Evolutionary conservation across 1,140 invertebrate species (phyloP), one percentile per base, ranked within the genome.

Genomic region (Pogonognathellus flavescens): DNA sequence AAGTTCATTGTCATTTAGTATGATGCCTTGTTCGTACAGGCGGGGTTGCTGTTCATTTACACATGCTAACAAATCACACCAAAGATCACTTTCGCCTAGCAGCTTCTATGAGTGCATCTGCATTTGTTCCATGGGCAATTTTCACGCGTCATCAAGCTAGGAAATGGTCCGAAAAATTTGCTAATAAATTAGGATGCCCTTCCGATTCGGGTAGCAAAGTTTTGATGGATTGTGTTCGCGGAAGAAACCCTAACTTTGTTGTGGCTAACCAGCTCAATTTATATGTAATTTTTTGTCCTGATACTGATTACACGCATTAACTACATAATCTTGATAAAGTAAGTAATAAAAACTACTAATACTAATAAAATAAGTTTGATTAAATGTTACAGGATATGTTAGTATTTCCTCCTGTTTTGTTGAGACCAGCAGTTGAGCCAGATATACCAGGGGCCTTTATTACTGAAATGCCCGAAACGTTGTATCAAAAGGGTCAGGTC

Each of bases 121-220:
- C 86, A 20, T 66, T 84, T 31, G 52, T 66, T 20, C 86, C 83
- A 18, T 87, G 86, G 86, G 80, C 72, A 18, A 41, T 87, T 53
- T 25, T 53, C 16, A 72, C 85, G 0, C 31, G 16, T 14, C 49
- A 72, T 53, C 20, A 59, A 83, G 53, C 41, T 76, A 4, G 50
- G 18, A 72, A 57, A 59, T 83, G 59, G 49, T 25, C 85, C 0
- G 31, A 72, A 20, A 72, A 66, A 18, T 57, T 86, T 41, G 85
- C 85, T 10, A 41, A 55, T 13, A 83, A 50, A 13, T 25, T 86
- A 20, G 60, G 60, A 4, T 86, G 85, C n/a, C 81, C 85, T 1
- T n/a, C 41, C 7, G 57, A 66, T 49, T 31, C 41, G 16, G 84
- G 84, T 14, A 76, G n/a, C 18, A 81, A 53, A 76, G 81, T 18